phyloP scores from a whole-genome alignment of 2,113 vertebrate genomes.

The Tretioscincus oriximinensis region DNA sequence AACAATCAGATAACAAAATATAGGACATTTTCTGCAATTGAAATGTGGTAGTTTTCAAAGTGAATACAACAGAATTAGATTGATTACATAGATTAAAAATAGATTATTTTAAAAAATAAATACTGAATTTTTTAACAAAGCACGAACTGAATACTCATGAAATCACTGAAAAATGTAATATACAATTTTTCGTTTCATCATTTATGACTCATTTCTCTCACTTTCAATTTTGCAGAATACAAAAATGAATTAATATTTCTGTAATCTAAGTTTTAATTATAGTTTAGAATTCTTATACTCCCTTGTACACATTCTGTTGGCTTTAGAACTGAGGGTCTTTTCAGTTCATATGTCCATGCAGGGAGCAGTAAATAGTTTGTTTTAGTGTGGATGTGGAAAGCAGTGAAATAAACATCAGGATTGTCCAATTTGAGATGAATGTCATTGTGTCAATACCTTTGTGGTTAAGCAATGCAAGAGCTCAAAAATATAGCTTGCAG shows the following conservation, averaged over 20 bases:
- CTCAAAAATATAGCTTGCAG: conserved; percentile 37
- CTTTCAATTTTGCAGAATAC: not conserved
- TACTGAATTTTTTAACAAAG: not conserved
- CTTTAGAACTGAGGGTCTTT: not conserved
- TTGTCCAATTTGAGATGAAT: conserved; percentile 3
- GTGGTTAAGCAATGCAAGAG: conserved; percentile 3
- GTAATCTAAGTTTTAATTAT: not conserved
- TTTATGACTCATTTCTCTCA: not conserved
- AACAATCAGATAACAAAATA: not conserved
- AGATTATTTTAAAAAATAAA: not conserved
- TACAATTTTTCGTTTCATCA: not conserved
- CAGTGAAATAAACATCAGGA: conserved; percentile 20
- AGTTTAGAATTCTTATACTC: too few relatives aligned
- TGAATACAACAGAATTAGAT: not conserved
- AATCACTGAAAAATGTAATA: conserved; percentile 9
- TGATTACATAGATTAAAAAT: not conserved
- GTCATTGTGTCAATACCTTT: not conserved
- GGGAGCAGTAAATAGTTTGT: conserved; percentile 24
- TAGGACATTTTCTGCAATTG: not conserved
- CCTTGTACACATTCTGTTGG: too few relatives aligned
- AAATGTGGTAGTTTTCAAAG: not conserved
- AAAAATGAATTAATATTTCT: not conserved
- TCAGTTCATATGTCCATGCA: not conserved
- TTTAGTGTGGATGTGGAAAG: conserved; percentile 46
- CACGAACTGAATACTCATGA: conserved; percentile 20